phyloP scores from a whole-genome alignment of 2,888 invertebrate species.

The Leptothorax acervorum region DNA sequence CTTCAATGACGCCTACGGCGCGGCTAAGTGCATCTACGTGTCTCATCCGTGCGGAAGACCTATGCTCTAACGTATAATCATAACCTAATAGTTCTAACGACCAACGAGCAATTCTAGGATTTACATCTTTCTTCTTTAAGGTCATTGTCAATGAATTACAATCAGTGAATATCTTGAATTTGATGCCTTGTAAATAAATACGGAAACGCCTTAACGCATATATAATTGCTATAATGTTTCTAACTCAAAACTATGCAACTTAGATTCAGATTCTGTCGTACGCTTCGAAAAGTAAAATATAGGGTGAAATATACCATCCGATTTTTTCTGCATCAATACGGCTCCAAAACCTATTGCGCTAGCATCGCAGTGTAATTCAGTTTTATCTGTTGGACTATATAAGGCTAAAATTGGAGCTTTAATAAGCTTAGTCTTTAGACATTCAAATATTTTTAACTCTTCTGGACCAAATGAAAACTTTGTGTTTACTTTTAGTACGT shows the following conservation, averaged over 20 bases:
- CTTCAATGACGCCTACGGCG: too few species aligned
- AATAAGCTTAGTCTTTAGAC: too few species aligned
- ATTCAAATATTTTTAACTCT: too few species aligned
- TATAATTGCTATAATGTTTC: conserved; percentile 70
- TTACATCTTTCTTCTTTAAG: background rate
- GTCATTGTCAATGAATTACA: background rate
- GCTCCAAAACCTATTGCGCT: too few species aligned
- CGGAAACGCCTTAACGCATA: conserved; percentile 71
- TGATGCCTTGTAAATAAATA: conserved; percentile 63
- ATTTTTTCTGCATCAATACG: too few species aligned
- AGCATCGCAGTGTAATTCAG: too few species aligned
- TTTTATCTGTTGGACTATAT: too few species aligned
- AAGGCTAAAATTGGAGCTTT: too few species aligned
- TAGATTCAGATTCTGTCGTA: conserved; percentile 72
- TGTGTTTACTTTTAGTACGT: too few species aligned
- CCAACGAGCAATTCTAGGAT: background rate
- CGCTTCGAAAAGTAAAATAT: conserved; percentile 77
- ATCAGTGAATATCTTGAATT: conserved; percentile 35
- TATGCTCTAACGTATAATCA: background rate
- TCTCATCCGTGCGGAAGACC: too few species aligned
- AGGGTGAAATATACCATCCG: conserved; percentile 67
- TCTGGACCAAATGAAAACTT: too few species aligned
- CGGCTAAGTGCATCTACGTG: too few species aligned
- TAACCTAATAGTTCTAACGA: background rate
- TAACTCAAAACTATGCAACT: conserved; percentile 74